Percentiles rank a stretch among this genome's conserved stretches.
phyloP scores from a whole-genome alignment of 35 echinoderm and acorn worm species.

The Strongylocentrotus purpuratus region DNA sequence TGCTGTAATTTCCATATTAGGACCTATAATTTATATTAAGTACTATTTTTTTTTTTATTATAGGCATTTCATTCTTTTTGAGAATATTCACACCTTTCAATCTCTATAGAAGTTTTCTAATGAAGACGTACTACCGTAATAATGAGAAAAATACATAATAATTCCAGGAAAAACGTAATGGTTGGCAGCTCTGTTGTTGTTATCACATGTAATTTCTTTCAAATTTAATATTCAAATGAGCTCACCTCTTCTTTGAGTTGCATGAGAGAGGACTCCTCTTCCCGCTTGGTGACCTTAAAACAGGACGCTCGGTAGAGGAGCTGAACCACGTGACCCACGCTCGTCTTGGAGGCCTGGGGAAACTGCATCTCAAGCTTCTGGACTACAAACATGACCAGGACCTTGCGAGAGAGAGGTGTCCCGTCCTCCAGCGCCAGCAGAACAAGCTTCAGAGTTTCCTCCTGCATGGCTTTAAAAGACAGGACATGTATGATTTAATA shows the following conservation, averaged over 20 bases:
- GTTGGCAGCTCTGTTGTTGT: too few species aligned
- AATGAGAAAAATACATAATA: too few species aligned
- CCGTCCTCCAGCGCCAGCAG: slow-evolving; percentile 92
- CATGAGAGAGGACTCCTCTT: slow-evolving; percentile 96
- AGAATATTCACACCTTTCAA: too few species aligned
- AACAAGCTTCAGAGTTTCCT: slow-evolving; percentile 93
- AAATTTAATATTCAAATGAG: background rate
- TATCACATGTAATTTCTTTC: background rate
- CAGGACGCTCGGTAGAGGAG: slow-evolving; percentile 97
- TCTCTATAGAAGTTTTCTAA: too few species aligned
- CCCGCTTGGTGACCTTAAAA: slow-evolving; percentile 95
- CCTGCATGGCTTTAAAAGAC: slow-evolving; percentile 84
- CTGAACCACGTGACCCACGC: slow-evolving; percentile 98
- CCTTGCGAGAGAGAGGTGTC: slow-evolving; percentile 89
- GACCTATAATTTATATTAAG: too few species aligned
- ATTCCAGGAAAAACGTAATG: too few species aligned
- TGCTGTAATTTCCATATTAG: too few species aligned
- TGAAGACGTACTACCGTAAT: too few species aligned
- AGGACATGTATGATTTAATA: background rate
- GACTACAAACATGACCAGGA: slow-evolving; percentile 98
- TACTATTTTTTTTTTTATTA: too few species aligned
- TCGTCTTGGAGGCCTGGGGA: slow-evolving; percentile 97
- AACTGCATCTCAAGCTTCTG: slow-evolving; percentile 92
- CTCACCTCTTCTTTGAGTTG: slow-evolving; percentile 98
- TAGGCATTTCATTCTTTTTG: too few species aligned